Evolutionary conservation across 2,888 invertebrate species (phyloP).

Genomic region (Gryllus longicercus): DNA sequence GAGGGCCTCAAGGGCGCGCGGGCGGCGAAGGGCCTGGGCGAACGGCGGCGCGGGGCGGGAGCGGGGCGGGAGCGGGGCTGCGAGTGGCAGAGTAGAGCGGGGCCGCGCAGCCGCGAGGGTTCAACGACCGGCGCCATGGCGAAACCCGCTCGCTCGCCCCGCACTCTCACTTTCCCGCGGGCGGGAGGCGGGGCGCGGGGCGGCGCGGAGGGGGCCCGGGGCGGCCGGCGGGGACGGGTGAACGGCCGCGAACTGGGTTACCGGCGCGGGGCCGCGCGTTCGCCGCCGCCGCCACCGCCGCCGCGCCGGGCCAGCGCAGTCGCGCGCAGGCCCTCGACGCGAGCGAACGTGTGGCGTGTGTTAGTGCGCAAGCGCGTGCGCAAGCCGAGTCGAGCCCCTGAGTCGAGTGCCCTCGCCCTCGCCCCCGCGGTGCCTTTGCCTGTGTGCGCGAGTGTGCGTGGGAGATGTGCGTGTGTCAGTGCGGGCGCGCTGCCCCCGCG

Average conservation of each 20-base stretch:
- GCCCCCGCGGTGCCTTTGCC: too few species aligned
- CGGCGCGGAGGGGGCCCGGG: neutral
- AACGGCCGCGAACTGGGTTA: constrained; percentile 78
- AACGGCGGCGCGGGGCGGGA: neutral
- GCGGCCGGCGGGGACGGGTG: constrained; percentile 49
- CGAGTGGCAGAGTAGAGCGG: neutral
- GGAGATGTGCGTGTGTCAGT: constrained; percentile 24
- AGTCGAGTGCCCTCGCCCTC: too few species aligned
- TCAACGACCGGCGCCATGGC: constrained; percentile 22
- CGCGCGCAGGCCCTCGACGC: neutral
- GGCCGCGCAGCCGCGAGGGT: neutral
- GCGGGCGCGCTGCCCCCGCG: constrained; percentile 47
- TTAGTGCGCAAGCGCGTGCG: neutral
- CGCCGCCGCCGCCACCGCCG: neutral
- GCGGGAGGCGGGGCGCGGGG: constrained; percentile 23
- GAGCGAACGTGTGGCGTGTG: neutral
- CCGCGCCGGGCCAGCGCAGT: neutral
- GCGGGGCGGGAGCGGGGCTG: neutral
- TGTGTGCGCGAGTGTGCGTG: neutral
- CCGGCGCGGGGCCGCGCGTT: constrained; percentile 37
- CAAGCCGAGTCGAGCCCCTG: neutral
- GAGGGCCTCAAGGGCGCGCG: too few species aligned
- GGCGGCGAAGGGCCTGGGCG: too few species aligned
- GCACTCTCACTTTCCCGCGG: constrained; percentile 56
- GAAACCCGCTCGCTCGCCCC: neutral